Evolutionary conservation across 2,888 invertebrate genomes (phyloP), one percentile per base, ranked within the genome.

Genomic region (Argyresthia albistria): DNA sequence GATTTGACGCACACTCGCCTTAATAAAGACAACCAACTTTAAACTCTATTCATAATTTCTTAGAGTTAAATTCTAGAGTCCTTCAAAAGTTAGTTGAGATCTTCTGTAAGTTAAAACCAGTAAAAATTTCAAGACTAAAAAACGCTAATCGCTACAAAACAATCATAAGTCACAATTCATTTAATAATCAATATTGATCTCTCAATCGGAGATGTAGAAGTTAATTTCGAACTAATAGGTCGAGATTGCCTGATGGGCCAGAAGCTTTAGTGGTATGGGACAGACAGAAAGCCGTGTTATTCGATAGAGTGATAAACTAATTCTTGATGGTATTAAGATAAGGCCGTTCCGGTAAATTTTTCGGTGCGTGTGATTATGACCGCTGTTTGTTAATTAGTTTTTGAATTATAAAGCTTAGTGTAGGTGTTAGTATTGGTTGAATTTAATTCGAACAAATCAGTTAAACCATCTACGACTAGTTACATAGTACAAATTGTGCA

Each of bases 251-350:
- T 25, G 25, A 25, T 6, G 25, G 25, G 25, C 25, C 62, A 59
- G 67, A 59, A 56, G 62, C 70, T 68, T 72, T 68, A 72, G 73
- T 73, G 70, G 71, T 71, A 73, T 58, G 55, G 35, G 62, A 61
- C 60, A 59, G 69, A 63, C 64, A 56, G 67, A 56, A 63, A 60
- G 68, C 64, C 67, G 59, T 67, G 63, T 66, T 60, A 62, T 59
- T 59, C 60, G 62, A 66, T 63, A 59, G 65, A 67, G 69, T 73
- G 73, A 74, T 73, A 63, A 73, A 73, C 72, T 70, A 69, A 69
- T 66, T 63, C 63, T 61, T 65, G 73, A 73, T 70, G 68, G 64
- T 66, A 69, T 70, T 70, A 67, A 70, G 74, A 74, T 74, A 70
- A 65, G 63, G 61, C 55, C 51, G 56, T 56, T 39, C 7, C 46